phyloP scores from a whole-genome alignment of 1,140 invertebrate species.

The Habropoda laboriosa region DNA sequence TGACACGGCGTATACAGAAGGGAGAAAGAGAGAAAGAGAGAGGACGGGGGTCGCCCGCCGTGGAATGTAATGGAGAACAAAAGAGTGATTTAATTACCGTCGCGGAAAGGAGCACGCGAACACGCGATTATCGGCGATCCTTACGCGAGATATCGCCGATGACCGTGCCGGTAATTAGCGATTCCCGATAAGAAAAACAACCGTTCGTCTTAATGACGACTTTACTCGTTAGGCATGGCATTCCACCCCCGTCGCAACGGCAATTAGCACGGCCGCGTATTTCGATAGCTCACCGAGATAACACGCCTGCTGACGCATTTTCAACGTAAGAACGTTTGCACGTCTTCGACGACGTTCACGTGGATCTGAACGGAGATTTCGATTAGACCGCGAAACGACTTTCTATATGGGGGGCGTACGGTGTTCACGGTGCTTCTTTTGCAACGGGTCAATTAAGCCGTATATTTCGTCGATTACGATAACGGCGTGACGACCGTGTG shows the following conservation, averaged over 20 bases:
- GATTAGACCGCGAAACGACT: background rate
- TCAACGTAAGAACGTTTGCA: background rate
- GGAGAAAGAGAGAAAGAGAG: no score
- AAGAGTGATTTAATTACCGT: conserved; percentile 58
- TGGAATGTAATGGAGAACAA: conserved; percentile 34
- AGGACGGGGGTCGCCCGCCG: background rate
- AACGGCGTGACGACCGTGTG: no score
- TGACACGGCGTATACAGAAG: background rate
- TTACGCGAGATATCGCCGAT: conserved; percentile 33
- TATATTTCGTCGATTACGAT: background rate
- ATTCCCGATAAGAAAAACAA: conserved; percentile 56
- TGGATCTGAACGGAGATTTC: background rate
- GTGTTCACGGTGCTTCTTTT: background rate
- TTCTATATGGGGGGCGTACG: background rate
- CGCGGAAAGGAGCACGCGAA: conserved; percentile 22
- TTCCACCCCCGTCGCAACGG: conserved; percentile 29
- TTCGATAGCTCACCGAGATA: conserved; percentile 39
- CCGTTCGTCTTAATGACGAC: conserved; percentile 55
- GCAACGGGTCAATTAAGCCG: conserved; percentile 11
- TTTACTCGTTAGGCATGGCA: conserved; percentile 32
- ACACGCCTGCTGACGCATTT: background rate
- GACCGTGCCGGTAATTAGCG: conserved; percentile 35
- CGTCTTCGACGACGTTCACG: conserved; percentile 2
- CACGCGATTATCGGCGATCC: conserved; percentile 37
- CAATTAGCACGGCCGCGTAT: conserved; percentile 55